Conservation (phyloP, 1,140 invertebrate species). For the Formica selysi region DNA sequence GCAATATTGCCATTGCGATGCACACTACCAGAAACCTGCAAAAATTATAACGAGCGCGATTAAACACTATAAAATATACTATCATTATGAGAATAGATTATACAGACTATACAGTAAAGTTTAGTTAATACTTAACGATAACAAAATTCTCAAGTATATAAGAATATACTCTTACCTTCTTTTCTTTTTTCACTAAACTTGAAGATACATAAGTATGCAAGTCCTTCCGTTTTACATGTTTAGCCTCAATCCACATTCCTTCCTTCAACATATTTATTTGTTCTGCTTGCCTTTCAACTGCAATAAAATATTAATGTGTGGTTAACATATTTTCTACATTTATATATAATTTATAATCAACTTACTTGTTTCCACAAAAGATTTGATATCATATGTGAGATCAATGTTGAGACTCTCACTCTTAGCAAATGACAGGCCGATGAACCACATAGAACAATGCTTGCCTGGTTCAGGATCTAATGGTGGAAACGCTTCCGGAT, state of each 20-base stretch:
- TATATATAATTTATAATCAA: conserved; percentile 28
- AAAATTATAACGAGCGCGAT: neutral
- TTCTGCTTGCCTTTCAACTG: conserved; percentile 89
- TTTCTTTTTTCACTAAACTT: conserved; percentile 90
- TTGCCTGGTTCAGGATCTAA: conserved; percentile 84
- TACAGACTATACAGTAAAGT: too few species aligned
- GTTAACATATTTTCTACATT: neutral
- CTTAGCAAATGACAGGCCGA: conserved; percentile 96
- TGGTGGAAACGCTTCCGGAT: conserved; percentile 93
- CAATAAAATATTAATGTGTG: neutral
- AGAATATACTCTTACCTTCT: conserved; percentile 84
- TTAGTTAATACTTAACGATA: neutral
- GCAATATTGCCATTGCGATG: conserved; percentile 79
- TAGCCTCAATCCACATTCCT: conserved; percentile 95
- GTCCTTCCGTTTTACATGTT: conserved; percentile 91
- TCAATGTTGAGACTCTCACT: conserved; percentile 95
- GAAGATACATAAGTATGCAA: conserved; percentile 91
- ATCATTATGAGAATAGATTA: neutral
- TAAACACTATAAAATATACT: neutral
- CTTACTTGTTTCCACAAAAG: conserved; percentile 93
- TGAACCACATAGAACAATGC: conserved; percentile 97
- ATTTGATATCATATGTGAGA: conserved; percentile 96
- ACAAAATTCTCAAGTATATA: neutral
- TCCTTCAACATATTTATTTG: conserved; percentile 94
- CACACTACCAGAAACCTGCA: conserved; percentile 75